Evolutionary conservation across 2,113 vertebrate genomes (phyloP).

Genomic region (Emydocephalus ijimae): DNA sequence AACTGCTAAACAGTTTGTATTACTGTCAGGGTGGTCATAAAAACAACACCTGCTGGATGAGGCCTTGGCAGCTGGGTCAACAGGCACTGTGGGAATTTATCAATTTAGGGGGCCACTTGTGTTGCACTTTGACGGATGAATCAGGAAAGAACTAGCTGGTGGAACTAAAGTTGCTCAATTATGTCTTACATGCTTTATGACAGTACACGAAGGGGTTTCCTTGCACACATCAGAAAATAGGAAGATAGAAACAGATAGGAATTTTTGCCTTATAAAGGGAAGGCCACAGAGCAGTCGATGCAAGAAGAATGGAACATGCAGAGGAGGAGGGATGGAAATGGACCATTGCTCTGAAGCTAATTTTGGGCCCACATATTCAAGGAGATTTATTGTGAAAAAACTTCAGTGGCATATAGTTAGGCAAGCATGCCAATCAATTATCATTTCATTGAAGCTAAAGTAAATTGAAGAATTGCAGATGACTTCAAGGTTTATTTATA

Average conservation of each 20-base stretch:
- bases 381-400: slow-evolving; percentile 63
- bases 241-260: slow-evolving; percentile 57
- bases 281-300: slow-evolving; percentile 45
- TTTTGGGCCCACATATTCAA: slow-evolving; percentile 52
- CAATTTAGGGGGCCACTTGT: slow-evolving; percentile 86
- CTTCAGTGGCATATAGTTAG: slow-evolving; percentile 50
- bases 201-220: slow-evolving; percentile 57
- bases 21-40: slow-evolving; percentile 98
- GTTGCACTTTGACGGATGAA: slow-evolving; percentile 80
- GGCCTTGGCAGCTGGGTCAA: slow-evolving; percentile 99
- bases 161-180: slow-evolving; percentile 75
- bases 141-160: slow-evolving; percentile 74
- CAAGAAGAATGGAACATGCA: slow-evolving; percentile 42
- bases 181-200: slow-evolving; percentile 71
- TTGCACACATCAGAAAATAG: slow-evolving; percentile 58
- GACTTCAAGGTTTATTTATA: slow-evolving; percentile 48
- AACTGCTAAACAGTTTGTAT: slow-evolving; percentile 97
- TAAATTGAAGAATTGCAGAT: slow-evolving; percentile 56
- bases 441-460: slow-evolving; percentile 42
- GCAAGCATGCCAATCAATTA: slow-evolving; percentile 63
- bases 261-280: slow-evolving; percentile 59
- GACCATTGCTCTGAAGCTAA: slow-evolving; percentile 41
- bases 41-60: slow-evolving; percentile 96
- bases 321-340: not conserved
- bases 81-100: slow-evolving; percentile 98